Evolutionary conservation across 2,113 vertebrate genomes (phyloP).

Genomic region (Takifugu bimaculatus): DNA sequence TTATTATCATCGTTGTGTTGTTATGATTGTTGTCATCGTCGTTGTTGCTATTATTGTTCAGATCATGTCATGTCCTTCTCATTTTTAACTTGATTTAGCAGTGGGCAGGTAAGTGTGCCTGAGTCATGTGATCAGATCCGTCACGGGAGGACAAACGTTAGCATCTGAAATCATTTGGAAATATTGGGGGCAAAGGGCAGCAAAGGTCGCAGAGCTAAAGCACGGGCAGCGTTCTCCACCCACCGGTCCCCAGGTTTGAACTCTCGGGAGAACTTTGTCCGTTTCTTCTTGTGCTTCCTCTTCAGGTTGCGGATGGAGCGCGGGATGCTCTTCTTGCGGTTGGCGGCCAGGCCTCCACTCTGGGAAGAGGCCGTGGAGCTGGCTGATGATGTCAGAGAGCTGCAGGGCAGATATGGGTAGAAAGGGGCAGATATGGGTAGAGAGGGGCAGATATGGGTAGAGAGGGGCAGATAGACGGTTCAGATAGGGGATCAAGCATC

Average conservation of each 20-base stretch:
- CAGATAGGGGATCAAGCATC: too few species aligned
- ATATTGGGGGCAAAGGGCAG: conserved; percentile 65
- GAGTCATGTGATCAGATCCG: too few species aligned
- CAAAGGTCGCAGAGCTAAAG: conserved; percentile 76
- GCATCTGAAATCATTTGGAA: too few species aligned
- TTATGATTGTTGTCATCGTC: too few species aligned
- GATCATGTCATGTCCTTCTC: too few species aligned
- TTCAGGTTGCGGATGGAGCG: conserved; percentile 96
- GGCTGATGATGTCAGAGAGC: conserved; percentile 93
- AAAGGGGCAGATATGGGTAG: too few species aligned
- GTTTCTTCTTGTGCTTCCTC: conserved; percentile 98
- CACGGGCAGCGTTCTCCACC: conserved; percentile 9
- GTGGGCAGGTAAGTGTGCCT: too few species aligned
- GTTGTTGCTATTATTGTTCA: too few species aligned
- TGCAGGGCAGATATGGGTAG: conserved; percentile 10
- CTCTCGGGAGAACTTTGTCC: conserved; percentile 90
- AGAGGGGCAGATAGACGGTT: conserved; percentile 74
- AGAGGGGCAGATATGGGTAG: too few species aligned
- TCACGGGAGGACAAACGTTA: too few species aligned
- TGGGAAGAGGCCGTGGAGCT: conserved; percentile 95
- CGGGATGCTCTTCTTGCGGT: conserved; percentile 93
- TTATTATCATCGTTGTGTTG: too few species aligned
- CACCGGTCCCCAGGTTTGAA: conserved; percentile 96
- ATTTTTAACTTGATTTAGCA: too few species aligned
- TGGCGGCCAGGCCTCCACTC: conserved; percentile 81